phyloP scores from a whole-genome alignment of 2,888 invertebrate genomes.

The Harpalus rufipes region DNA sequence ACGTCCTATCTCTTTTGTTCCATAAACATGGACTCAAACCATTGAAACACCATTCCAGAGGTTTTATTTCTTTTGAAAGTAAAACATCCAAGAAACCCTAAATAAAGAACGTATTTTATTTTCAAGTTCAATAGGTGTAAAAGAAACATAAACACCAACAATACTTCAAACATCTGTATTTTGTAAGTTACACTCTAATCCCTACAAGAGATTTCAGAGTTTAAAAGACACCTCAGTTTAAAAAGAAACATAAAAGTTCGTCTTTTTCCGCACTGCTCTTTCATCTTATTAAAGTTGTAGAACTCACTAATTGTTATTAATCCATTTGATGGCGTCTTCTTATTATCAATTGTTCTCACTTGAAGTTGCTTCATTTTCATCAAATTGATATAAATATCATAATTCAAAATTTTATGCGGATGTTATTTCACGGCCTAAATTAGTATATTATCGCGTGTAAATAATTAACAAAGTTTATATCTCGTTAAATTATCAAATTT shows the following conservation, averaged over 20 bases:
- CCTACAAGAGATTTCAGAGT: constrained; percentile 7
- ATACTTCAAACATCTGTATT: constrained; percentile 1
- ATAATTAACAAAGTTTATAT: neutral
- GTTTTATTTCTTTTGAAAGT: neutral
- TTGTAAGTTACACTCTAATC: neutral
- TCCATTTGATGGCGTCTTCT: constrained; percentile 12
- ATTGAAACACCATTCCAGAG: neutral
- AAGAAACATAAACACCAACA: constrained; percentile 5
- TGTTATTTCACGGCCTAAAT: neutral
- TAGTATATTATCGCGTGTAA: neutral
- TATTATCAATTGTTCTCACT: constrained; percentile 24
- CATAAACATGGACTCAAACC: no score
- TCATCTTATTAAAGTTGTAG: constrained; percentile 3
- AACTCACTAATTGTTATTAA: constrained; percentile 32
- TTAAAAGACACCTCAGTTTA: constrained; percentile 30
- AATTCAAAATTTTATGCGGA: neutral
- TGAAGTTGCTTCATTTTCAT: neutral
- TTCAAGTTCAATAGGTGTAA: constrained; percentile 5
- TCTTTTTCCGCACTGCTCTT: neutral
- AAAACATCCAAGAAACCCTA: neutral
- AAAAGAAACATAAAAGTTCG: constrained; percentile 22
- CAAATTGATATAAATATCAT: constrained; percentile 25
- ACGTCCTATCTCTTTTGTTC: no score
- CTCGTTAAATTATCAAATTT: neutral
- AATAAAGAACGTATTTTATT: constrained; percentile 10